These are phyloP conservation scores for Leptodactylus fallax DNA, from an alignment of 2,797 vertebrate genomes.

Conservation along the genomic window DNA sequence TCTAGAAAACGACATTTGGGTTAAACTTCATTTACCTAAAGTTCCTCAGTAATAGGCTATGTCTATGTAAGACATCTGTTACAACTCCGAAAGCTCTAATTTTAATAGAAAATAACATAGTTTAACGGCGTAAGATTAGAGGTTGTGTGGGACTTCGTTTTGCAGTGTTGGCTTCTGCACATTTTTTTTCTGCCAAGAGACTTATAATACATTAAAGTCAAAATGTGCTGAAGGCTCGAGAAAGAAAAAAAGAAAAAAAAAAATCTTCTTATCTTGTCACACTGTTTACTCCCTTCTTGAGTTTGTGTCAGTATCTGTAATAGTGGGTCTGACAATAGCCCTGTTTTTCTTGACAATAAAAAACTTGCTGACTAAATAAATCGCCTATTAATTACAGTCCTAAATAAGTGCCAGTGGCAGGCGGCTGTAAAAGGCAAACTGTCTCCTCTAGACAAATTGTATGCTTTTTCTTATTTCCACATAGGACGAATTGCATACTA, in stretches of 20 bases:
- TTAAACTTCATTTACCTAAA: slow-evolving; percentile 80
- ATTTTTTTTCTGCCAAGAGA: slow-evolving; percentile 74
- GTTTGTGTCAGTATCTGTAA: slow-evolving; percentile 73
- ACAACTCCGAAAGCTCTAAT: slow-evolving; percentile 79
- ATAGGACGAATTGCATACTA: slow-evolving; percentile 36
- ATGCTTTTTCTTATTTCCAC: slow-evolving; percentile 44
- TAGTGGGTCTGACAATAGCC: slow-evolving; percentile 73
- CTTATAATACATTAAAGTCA: slow-evolving; percentile 72
- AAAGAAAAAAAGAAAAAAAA: slow-evolving; percentile 67
- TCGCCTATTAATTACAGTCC: slow-evolving; percentile 73
- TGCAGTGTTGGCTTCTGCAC: slow-evolving; percentile 71
- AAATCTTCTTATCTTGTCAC: slow-evolving; percentile 69
- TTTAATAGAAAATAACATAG: slow-evolving; percentile 82
- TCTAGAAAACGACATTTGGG: slow-evolving; percentile 75
- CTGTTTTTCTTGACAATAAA: slow-evolving; percentile 73
- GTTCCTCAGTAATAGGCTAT: slow-evolving; percentile 75
- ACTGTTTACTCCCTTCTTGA: slow-evolving; percentile 74
- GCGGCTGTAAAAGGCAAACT: slow-evolving; percentile 55
- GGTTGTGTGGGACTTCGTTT: slow-evolving; percentile 75
- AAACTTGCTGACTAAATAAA: slow-evolving; percentile 70
- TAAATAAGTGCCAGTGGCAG: slow-evolving; percentile 66
- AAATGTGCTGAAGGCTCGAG: slow-evolving; percentile 66
- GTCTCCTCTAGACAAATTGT: slow-evolving; percentile 49
- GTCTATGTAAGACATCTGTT: slow-evolving; percentile 79
- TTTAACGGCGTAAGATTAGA: slow-evolving; percentile 80